phyloP scores from a whole-genome alignment of 2,888 invertebrate genomes.

The Brachylomia viminalis region DNA sequence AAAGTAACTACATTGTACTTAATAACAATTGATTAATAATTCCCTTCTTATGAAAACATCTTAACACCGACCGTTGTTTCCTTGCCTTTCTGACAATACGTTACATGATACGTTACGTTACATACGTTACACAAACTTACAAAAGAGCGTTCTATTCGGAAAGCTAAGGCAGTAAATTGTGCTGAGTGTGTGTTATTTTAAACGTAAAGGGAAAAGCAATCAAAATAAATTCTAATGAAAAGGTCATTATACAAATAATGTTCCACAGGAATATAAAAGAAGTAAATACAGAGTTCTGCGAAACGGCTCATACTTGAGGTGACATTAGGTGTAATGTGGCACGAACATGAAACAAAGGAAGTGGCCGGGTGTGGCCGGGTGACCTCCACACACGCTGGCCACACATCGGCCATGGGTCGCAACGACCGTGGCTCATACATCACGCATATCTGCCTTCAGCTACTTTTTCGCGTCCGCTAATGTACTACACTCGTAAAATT shows the following conservation, averaged over 20 bases:
- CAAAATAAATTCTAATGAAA: slow-evolving; percentile 49
- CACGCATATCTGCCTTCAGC: slow-evolving; percentile 45
- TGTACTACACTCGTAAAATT: slow-evolving; percentile 17
- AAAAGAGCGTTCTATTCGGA: slow-evolving; percentile 1
- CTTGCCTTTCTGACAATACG: not conserved
- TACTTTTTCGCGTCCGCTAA: slow-evolving; percentile 29
- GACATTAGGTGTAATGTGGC: slow-evolving; percentile 55
- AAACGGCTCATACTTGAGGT: slow-evolving; percentile 36
- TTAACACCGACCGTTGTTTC: not conserved
- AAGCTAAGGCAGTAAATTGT: not conserved
- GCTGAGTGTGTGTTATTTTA: slow-evolving; percentile 25
- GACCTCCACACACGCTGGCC: slow-evolving; percentile 43
- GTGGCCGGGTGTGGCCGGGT: slow-evolving; percentile 25
- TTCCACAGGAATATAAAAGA: slow-evolving; percentile 49
- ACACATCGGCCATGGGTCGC: slow-evolving; percentile 4
- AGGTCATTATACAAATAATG: slow-evolving; percentile 55
- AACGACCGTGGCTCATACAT: slow-evolving; percentile 9
- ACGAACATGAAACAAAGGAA: slow-evolving; percentile 60
- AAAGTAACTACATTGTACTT: slow-evolving; percentile 10
- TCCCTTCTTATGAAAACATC: slow-evolving; percentile 10
- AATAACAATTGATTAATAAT: slow-evolving; percentile 4
- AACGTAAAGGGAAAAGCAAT: slow-evolving; percentile 43
- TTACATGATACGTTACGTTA: too few relatives aligned
- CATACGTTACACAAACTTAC: too few relatives aligned
- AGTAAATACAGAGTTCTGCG: slow-evolving; percentile 49